Conservation (phyloP, 2,888 invertebrate species). For the Drosophila macrothrix region DNA sequence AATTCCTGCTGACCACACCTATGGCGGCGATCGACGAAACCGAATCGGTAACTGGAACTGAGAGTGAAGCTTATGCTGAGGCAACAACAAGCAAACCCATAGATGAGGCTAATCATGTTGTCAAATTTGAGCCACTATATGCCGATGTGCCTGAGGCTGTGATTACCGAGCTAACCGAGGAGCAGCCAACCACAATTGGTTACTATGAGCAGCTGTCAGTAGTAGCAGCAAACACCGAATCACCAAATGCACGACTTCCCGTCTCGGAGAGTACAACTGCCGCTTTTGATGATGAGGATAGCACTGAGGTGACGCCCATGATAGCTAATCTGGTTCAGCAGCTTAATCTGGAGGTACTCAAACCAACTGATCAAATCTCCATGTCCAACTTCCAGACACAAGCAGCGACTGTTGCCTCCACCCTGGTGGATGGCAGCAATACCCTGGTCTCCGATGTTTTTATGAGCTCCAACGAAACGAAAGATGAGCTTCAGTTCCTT, state of each 20-base stretch:
- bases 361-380: constrained; percentile 76
- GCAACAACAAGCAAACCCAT: constrained; percentile 33
- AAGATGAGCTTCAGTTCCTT: constrained; percentile 82
- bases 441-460: constrained; percentile 59
- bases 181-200: constrained; percentile 32
- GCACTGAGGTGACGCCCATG: constrained; percentile 65
- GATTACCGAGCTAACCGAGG: constrained; percentile 63
- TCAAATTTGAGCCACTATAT: constrained; percentile 76
- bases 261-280: constrained; percentile 65
- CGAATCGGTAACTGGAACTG: constrained; percentile 13
- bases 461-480: constrained; percentile 79
- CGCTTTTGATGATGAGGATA: constrained; percentile 36
- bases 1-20: constrained; percentile 65
- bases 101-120: constrained; percentile 55
- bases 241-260: constrained; percentile 50
- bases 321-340: constrained; percentile 75
- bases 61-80: constrained; percentile 5
- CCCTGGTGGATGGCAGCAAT: constrained; percentile 80
- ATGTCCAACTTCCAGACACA: constrained; percentile 84
- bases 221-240: constrained; percentile 34
- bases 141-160: constrained; percentile 77
- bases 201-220: constrained; percentile 22
- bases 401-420: constrained; percentile 85
- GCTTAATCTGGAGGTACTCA: constrained; percentile 72
- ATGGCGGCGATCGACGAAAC: constrained; percentile 46